These are phyloP conservation scores for Caenorhabditis inopinata DNA, from an alignment of 1,140 invertebrate genomes.

Conservation along the genomic window DNA sequence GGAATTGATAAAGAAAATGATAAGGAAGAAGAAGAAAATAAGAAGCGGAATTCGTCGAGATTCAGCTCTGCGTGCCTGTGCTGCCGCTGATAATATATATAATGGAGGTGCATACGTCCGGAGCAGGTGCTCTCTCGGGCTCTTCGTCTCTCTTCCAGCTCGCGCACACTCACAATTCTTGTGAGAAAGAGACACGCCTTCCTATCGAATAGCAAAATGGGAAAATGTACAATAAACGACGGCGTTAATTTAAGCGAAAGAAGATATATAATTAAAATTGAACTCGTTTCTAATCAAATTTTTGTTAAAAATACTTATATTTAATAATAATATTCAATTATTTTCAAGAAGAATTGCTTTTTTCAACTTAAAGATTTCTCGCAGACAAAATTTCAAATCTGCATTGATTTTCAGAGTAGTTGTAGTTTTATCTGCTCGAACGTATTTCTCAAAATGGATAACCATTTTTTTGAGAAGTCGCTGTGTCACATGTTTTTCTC, in stretches of 20 bases:
- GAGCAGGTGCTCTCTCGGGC: slow-evolving; percentile 9
- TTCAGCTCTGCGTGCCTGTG: not conserved
- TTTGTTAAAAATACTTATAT: too few relatives aligned
- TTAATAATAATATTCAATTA: too few relatives aligned
- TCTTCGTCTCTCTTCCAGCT: not conserved
- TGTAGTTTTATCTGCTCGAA: too few relatives aligned
- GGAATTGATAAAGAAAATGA: not conserved
- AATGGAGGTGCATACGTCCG: slow-evolving; percentile 27
- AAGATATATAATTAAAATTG: too few relatives aligned
- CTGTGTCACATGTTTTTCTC: too few relatives aligned
- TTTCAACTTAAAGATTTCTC: too few relatives aligned
- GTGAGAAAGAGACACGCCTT: not conserved
- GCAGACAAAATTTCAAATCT: too few relatives aligned
- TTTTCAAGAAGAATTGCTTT: too few relatives aligned
- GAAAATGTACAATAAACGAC: not conserved
- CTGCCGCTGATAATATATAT: slow-evolving; percentile 10
- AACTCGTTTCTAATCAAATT: too few relatives aligned
- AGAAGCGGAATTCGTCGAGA: not conserved
- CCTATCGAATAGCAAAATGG: not conserved
- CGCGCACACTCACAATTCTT: not conserved
- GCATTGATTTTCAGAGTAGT: too few relatives aligned
- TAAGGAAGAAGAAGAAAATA: not conserved
- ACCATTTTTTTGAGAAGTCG: too few relatives aligned
- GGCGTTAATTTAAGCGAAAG: not conserved
- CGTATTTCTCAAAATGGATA: too few relatives aligned